phyloP scores from a whole-genome alignment of 2,797 vertebrate genomes.

The Carduelis carduelis region DNA sequence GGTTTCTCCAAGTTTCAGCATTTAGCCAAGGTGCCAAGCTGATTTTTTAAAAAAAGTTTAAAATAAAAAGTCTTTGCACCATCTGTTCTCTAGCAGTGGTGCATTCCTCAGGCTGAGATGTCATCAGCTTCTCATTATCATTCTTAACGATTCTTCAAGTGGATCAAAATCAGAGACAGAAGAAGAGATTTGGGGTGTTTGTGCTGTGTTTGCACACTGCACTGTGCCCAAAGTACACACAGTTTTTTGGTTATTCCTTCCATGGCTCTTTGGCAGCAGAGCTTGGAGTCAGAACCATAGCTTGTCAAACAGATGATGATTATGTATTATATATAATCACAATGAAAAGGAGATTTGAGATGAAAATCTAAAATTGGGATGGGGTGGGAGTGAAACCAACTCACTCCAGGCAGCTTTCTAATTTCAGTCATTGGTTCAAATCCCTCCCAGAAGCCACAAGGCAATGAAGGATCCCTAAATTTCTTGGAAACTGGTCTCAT shows the following conservation, averaged over 20 bases:
- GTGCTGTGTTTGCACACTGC: conserved; percentile 5
- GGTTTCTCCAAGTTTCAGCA: neutral
- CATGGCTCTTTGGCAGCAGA: conserved; percentile 23
- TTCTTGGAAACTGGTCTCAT: neutral
- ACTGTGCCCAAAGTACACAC: neutral
- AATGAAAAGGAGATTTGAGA: conserved; percentile 1
- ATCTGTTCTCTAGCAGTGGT: conserved; percentile 41
- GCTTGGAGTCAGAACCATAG: neutral
- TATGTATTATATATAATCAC: neutral
- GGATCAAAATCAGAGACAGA: conserved; percentile 51
- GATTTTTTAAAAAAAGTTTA: neutral
- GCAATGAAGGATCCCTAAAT: neutral
- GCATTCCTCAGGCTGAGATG: conserved; percentile 19
- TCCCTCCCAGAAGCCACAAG: neutral
- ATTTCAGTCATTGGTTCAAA: neutral
- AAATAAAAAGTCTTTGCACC: neutral
- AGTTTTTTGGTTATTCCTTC: conserved; percentile 12
- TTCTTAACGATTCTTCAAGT: neutral
- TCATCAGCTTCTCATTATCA: conserved; percentile 56
- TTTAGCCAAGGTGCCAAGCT: conserved; percentile 35
- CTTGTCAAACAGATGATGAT: conserved; percentile 2
- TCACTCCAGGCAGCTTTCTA: conserved; percentile 12
- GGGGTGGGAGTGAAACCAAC: neutral
- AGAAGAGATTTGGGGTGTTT: conserved; percentile 6
- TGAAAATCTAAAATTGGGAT: conserved; percentile 13